Evolutionary conservation across 2,888 invertebrate species (phyloP).

Genomic region (Euplexia lucipara): DNA sequence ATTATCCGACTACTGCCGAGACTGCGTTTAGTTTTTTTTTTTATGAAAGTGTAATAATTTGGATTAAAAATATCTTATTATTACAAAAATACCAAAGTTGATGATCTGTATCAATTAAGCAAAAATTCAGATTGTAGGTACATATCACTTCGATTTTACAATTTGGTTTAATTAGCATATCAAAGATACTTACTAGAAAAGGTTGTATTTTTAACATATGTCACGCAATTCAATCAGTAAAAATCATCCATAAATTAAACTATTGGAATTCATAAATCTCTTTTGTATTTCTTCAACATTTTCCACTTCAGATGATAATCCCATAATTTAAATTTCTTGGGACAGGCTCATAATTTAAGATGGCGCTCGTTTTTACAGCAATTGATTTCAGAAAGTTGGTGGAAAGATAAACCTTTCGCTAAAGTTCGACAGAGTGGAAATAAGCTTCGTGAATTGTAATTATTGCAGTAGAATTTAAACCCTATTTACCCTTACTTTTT

Average conservation of each 20-base stretch:
- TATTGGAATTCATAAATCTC: conserved; percentile 16
- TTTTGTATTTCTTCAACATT: conserved; percentile 8
- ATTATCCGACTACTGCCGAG: no score
- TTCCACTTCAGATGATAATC: conserved; percentile 17
- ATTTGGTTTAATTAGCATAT: no score
- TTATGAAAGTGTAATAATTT: no score
- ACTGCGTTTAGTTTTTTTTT: no score
- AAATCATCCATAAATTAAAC: neutral
- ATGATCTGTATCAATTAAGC: no score
- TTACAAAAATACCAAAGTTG: neutral
- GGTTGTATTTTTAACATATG: no score
- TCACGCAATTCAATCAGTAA: no score
- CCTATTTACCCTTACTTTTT: no score
- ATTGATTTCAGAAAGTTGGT: conserved; percentile 47
- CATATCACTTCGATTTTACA: no score
- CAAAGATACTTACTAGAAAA: no score
- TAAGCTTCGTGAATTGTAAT: conserved; percentile 10
- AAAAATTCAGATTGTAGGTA: no score
- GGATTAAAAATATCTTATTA: neutral
- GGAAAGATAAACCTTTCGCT: conserved; percentile 50
- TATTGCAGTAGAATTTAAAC: conserved; percentile 3
- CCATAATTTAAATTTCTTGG: conserved; percentile 29
- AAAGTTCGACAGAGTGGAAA: conserved; percentile 26
- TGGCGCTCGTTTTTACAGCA: conserved; percentile 41
- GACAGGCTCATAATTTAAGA: conserved; percentile 22